Conservation (phyloP, 2,888 invertebrate species). For the Poecilus cupreus region DNA sequence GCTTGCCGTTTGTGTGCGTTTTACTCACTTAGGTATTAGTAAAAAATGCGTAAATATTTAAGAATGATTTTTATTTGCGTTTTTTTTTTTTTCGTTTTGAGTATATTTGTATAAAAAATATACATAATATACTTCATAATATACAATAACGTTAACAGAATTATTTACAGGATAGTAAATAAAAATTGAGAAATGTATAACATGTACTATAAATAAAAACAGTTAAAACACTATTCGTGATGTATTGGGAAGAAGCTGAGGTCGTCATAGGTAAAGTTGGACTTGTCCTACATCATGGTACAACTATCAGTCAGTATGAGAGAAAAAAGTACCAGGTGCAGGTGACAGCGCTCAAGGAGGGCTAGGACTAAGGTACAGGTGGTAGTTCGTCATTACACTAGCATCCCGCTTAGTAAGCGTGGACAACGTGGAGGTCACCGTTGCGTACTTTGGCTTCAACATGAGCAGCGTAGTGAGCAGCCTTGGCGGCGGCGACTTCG, state of each 20-base stretch:
- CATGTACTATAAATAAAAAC: constrained; percentile 57
- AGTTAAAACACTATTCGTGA: constrained; percentile 37
- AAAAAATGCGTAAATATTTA: background rate
- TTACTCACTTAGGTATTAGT: background rate
- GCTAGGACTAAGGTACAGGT: constrained; percentile 21
- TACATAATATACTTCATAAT: constrained; percentile 38
- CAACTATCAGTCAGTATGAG: constrained; percentile 5
- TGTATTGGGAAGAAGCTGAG: constrained; percentile 25
- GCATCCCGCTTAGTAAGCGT: constrained; percentile 26
- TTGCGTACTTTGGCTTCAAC: constrained; percentile 72
- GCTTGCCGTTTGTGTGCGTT: too few relatives aligned
- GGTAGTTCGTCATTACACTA: constrained; percentile 43
- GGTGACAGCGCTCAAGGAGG: constrained; percentile 50
- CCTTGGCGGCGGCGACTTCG: constrained; percentile 71
- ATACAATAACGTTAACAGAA: constrained; percentile 54
- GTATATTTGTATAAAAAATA: constrained; percentile 47
- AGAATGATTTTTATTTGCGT: constrained; percentile 42
- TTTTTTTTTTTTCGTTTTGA: constrained; percentile 53
- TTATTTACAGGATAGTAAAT: constrained; percentile 55
- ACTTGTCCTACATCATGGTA: background rate
- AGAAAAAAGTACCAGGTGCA: background rate
- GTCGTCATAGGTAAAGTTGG: constrained; percentile 41
- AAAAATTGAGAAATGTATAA: constrained; percentile 52
- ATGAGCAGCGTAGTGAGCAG: constrained; percentile 75
- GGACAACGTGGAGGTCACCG: constrained; percentile 27